Evolutionary conservation across 2,888 invertebrate species (phyloP).

Genomic region (Cyrtodaria siliqua): DNA sequence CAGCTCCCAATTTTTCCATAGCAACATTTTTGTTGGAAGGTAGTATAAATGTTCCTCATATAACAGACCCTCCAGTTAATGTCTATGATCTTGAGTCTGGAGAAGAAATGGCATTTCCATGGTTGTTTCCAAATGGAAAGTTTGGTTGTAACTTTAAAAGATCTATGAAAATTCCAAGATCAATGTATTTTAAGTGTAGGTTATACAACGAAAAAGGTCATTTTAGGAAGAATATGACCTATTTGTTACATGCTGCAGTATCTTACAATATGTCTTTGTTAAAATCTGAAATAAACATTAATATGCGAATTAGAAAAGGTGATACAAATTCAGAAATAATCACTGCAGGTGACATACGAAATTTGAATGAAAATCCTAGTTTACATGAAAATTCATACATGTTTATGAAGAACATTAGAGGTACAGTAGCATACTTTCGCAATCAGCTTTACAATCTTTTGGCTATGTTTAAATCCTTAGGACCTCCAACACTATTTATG

Average conservation of each 20-base stretch:
- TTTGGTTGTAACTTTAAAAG: background rate
- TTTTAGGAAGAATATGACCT: conserved; percentile 23
- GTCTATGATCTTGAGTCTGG: conserved; percentile 23
- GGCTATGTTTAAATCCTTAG: conserved; percentile 18
- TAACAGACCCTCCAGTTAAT: no score
- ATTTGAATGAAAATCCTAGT: conserved; percentile 6
- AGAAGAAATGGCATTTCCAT: conserved; percentile 33
- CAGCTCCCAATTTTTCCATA: no score
- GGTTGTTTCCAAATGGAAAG: conserved; percentile 20
- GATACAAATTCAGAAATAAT: background rate
- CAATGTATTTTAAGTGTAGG: conserved; percentile 4
- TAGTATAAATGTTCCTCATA: no score
- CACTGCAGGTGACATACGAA: conserved; percentile 9
- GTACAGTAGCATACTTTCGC: conserved; percentile 20
- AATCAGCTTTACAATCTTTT: conserved; percentile 15
- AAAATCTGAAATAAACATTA: background rate
- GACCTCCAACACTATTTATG: conserved; percentile 23
- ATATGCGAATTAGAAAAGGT: conserved; percentile 7
- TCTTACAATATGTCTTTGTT: conserved; percentile 1
- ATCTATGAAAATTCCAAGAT: no score
- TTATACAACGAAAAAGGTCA: conserved; percentile 8
- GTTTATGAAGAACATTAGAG: conserved; percentile 38
- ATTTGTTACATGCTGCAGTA: conserved; percentile 13
- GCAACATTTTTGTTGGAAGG: no score
- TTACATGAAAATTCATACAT: conserved; percentile 17